Base-by-base conservation (phyloP, 2,888 invertebrate species). In the Lochmaea capreae region DNA sequence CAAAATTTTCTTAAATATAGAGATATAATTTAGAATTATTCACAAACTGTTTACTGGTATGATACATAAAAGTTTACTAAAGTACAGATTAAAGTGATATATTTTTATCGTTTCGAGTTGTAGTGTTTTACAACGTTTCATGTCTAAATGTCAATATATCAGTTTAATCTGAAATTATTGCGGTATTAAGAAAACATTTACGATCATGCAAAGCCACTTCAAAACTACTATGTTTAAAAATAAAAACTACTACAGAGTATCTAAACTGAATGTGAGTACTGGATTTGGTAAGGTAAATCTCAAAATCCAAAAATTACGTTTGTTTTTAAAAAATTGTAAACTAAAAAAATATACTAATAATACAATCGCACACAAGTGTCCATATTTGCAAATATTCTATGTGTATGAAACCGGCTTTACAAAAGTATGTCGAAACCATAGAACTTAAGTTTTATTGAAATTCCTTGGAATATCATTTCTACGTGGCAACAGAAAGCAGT, bases 191-290 rank as follows among this genome's bases (percentile, higher is more conserved):
- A 18, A 18, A 54, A 54, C 9, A 54, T 54, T 54, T 54, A 54
- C 18, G 18, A 54, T 54, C 54, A 54, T 54, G 54, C 54, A 54
- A 54, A 54, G 18, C 18, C 54, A 16, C 9, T 18, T 16, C 18
- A 18, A 54, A 54, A 54, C 54, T 54, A 54, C 54, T 18, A 49
- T 49, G 8, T 49, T 49, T 49, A 49, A 49, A 49, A 49, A 49
- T 49, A 8, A 43, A 14, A 46, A 46, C 12, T 14, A 54, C 54
- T 18, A 54, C 18, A 16, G 10, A 3, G 9, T 54, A 54, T 16
- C 11, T 11, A 18, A 16, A 54, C 54, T 54, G 16, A 54, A 54
- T 54, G 54, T 54, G 54, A 54, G 54, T 54, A 0, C 54, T 16
- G 18, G 54, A 54, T 54, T 54, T 16, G 16, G 18, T 10, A 54